Evolutionary conservation across 2,113 vertebrate genomes (phyloP).

Genomic region (Poeciliopsis retropinna): DNA sequence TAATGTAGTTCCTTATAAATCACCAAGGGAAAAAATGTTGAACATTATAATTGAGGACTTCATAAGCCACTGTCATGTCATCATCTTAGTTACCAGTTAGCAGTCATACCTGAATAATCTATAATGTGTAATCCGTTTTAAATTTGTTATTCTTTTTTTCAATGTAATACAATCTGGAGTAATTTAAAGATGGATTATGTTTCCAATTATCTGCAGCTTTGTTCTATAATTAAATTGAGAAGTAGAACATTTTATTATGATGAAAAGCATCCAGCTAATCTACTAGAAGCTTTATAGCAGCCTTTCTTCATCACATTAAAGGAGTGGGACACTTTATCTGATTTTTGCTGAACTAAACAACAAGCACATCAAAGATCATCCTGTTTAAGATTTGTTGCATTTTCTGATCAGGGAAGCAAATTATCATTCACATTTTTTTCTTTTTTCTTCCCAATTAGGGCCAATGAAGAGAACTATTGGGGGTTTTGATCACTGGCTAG

Average conservation of each 20-base stretch:
- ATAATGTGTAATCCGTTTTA: too few species aligned
- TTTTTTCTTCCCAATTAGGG: not conserved
- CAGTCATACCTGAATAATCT: too few species aligned
- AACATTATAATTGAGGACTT: not conserved
- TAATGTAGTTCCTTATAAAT: not conserved
- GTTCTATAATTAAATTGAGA: too few species aligned
- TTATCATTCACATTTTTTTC: not conserved
- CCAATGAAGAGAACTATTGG: not conserved
- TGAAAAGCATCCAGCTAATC: too few species aligned
- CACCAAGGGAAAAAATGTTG: not conserved
- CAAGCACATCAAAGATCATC: not conserved
- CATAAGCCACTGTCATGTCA: too few species aligned
- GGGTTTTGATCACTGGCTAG: not conserved
- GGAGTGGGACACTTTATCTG: not conserved
- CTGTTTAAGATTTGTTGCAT: not conserved
- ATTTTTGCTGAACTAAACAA: not conserved
- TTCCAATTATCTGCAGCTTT: too few species aligned
- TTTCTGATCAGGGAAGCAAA: not conserved
- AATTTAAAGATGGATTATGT: too few species aligned
- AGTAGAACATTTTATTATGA: too few species aligned
- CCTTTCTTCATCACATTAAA: not conserved
- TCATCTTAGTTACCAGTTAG: too few species aligned
- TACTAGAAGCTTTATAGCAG: too few species aligned
- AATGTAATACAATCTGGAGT: too few species aligned
- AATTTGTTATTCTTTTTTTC: too few species aligned